These are phyloP conservation scores for Acanthurus leucopareius DNA, from an alignment of 2,797 vertebrate genomes.

Conservation along the genomic window DNA sequence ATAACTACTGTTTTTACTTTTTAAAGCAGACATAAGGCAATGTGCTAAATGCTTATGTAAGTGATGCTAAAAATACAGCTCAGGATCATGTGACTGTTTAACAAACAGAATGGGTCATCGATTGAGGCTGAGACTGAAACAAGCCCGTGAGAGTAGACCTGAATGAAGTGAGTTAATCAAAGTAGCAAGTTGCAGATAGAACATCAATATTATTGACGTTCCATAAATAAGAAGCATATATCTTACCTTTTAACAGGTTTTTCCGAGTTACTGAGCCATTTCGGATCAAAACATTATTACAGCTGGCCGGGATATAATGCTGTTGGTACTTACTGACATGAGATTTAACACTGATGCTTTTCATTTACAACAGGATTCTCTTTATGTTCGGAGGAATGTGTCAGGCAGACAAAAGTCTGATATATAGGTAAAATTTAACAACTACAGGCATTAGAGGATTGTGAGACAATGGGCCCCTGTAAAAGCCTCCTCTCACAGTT, in stretches of 20 bases:
- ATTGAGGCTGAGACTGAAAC: slow-evolving; percentile 69
- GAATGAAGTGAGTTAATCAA: slow-evolving; percentile 85
- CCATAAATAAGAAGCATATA: slow-evolving; percentile 80
- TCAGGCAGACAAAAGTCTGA: background rate
- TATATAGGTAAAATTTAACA: background rate
- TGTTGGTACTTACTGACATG: slow-evolving; percentile 2
- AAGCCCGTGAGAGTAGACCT: slow-evolving; percentile 74
- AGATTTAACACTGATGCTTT: slow-evolving; percentile 10
- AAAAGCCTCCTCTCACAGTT: no score
- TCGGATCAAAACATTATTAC: slow-evolving; percentile 50
- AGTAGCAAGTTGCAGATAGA: slow-evolving; percentile 74
- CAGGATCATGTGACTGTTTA: slow-evolving; percentile 71
- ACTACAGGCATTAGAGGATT: no score
- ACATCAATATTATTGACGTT: slow-evolving; percentile 82
- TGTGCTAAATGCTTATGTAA: slow-evolving; percentile 59
- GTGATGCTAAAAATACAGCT: slow-evolving; percentile 65
- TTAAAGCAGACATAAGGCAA: slow-evolving; percentile 31
- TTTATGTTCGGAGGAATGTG: background rate
- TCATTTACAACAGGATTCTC: background rate
- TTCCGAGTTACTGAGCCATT: slow-evolving; percentile 62
- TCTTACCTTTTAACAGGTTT: slow-evolving; percentile 70
- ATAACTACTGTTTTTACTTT: slow-evolving; percentile 18
- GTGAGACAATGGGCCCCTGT: no score
- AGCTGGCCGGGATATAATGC: slow-evolving; percentile 29
- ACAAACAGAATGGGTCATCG: slow-evolving; percentile 72